Conservation (phyloP, 1,140 invertebrate genomes). For the Pectinophora gossypiella region DNA sequence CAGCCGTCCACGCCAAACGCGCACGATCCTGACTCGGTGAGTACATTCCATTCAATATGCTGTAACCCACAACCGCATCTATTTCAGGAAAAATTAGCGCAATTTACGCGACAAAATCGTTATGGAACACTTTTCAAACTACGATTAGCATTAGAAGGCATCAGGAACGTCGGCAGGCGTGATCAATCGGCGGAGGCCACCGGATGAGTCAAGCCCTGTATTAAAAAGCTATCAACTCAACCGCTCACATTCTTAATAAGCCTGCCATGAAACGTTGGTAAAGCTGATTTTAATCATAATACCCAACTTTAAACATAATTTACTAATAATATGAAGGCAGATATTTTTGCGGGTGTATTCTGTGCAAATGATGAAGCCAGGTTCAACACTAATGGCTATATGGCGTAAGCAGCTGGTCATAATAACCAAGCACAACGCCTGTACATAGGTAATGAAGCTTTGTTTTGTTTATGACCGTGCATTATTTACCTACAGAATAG, state of each 20-base stretch:
- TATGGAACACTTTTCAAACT: no score
- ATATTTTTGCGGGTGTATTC: neutral
- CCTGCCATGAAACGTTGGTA: neutral
- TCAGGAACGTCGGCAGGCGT: constrained; percentile 3
- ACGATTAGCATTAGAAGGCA: constrained; percentile 16
- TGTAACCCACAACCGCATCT: no score
- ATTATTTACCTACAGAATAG: neutral
- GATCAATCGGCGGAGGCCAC: constrained; percentile 26
- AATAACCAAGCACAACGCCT: constrained; percentile 30
- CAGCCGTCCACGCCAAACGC: constrained; percentile 74
- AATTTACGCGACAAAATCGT: no score
- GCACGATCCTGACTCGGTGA: constrained; percentile 73
- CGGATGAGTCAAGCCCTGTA: constrained; percentile 25
- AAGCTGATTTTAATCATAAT: neutral
- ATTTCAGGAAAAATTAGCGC: no score
- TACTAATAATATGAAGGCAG: neutral
- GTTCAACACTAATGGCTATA: constrained; percentile 32
- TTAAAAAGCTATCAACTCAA: constrained; percentile 30
- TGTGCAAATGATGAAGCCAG: neutral
- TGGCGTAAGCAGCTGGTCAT: constrained; percentile 36
- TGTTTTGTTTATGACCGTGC: constrained; percentile 14
- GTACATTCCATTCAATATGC: no score
- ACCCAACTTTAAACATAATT: neutral
- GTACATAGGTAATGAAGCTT: constrained; percentile 25
- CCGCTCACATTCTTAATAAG: neutral